Evolutionary conservation across 2,113 vertebrate species (phyloP), one percentile per base, ranked within the genome.

Genomic region (Oreochromis tanganicae): DNA sequence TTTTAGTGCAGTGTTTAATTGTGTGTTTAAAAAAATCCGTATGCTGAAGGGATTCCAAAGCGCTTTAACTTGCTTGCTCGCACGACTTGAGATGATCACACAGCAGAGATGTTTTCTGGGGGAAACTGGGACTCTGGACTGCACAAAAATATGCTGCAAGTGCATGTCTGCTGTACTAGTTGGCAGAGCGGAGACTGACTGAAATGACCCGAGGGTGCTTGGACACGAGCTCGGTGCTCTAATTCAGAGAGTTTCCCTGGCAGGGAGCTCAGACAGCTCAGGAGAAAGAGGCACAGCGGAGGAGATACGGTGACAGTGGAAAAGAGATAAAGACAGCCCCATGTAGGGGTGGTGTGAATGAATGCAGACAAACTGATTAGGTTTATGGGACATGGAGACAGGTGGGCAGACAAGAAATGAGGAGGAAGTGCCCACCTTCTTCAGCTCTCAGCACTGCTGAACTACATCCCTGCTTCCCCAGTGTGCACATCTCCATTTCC

Each of bases 151-250:
- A 86, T 93, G 92, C 92, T 90, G 91, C 86, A 66, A 71, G 92
- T 89, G 89, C 87, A 90, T 71, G 91, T 93, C 90, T 93, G 89
- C 89, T 90, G 91, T 87, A 89, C 90, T 81, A 88, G 89, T 94
- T 94, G 91, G 92, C 94, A 92, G 89, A 89, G 85, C 66, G 36
- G 57, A 87, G 89, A 89, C 82, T 85, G 91, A 91, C 83, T 90
- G 91, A 92, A 93, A 85, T 92, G 93, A 94, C 95, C 94, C 11
- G 84, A 91, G 93, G 94, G 91, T 43, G 89, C 91, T 92, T 94
- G 93, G 94, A 94, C 92, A 92, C 41, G 41, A 89, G 87, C 71
- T 79, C 83, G 6, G 86, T 89, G 94, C 88, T 94, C 93, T 90
- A 94, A 92, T 93, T 95, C 93, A 88, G 59, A 93, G 90, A 27